Percentiles rank a stretch among this genome's conserved stretches.
Evolutionary conservation across 2,797 vertebrate genomes (phyloP).

Genomic region (Hapalemur alaotrensis): DNA sequence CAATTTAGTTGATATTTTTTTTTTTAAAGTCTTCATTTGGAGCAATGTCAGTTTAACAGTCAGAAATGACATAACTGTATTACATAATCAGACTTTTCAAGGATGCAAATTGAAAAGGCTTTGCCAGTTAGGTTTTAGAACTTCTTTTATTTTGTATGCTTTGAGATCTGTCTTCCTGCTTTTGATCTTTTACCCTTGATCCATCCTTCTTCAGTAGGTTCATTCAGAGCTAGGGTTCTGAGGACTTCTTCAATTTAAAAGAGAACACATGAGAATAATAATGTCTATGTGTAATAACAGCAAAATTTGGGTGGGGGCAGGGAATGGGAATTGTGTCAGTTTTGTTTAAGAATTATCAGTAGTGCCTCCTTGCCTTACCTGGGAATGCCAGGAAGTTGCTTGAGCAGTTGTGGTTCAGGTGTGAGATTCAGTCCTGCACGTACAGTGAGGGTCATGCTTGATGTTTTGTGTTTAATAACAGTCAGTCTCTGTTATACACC

Average conservation of each 20-base stretch:
- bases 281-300: background rate
- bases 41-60: slow-evolving; percentile 37
- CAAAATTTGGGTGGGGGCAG: background rate
- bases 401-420: background rate
- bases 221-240: slow-evolving; percentile 37
- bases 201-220: background rate
- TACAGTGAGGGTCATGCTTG: background rate
- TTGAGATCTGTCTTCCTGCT: slow-evolving; percentile 38
- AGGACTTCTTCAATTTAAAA: slow-evolving; percentile 30
- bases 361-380: background rate
- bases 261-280: background rate
- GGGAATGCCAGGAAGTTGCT: background rate
- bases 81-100: slow-evolving; percentile 54
- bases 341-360: background rate
- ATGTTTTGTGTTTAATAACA: background rate
- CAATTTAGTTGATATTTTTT: background rate
- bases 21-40: slow-evolving; percentile 30
- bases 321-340: background rate
- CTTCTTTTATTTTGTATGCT: slow-evolving; percentile 8
- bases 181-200: slow-evolving; percentile 30
- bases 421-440: background rate
- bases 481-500: background rate
- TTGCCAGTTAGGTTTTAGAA: slow-evolving; percentile 30
- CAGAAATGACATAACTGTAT: background rate
- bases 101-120: slow-evolving; percentile 50